Evolutionary conservation across 2,113 vertebrate genomes (phyloP).

Genomic region (Leptodactylus fuscus): DNA sequence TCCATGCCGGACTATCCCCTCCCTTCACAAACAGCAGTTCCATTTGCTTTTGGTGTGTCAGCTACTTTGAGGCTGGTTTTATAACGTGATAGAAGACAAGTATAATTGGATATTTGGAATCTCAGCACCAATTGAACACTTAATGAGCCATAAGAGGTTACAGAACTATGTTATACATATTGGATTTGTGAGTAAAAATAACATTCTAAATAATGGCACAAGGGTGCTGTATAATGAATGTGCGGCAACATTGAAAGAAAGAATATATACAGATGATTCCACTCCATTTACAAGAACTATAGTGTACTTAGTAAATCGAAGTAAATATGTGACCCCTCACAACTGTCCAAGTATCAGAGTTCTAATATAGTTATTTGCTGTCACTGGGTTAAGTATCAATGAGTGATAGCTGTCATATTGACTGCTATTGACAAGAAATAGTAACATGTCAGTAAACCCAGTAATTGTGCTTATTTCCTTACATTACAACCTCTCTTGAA

Average conservation of each 20-base stretch:
- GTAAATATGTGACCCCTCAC: not conserved
- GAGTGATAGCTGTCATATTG: too few relatives aligned
- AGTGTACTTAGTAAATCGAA: not conserved
- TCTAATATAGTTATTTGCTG: too few relatives aligned
- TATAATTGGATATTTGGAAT: conserved; percentile 58
- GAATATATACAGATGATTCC: not conserved
- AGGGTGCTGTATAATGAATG: not conserved
- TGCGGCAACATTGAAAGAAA: conserved; percentile 13
- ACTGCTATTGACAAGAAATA: too few relatives aligned
- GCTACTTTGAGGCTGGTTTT: conserved; percentile 47
- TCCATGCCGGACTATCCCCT: not conserved
- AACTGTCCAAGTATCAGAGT: not conserved
- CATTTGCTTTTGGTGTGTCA: conserved; percentile 54
- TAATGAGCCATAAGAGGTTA: conserved; percentile 55
- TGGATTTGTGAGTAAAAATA: conserved; percentile 50
- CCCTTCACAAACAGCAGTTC: not conserved
- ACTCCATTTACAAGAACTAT: not conserved
- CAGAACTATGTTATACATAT: conserved; percentile 43
- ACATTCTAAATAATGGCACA: conserved; percentile 38
- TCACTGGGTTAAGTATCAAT: too few relatives aligned
- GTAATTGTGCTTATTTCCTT: not conserved
- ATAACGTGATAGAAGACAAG: conserved; percentile 45
- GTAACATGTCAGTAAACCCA: too few relatives aligned
- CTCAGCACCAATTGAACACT: conserved; percentile 51
- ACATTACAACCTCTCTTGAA: too few relatives aligned